Percentiles rank a stretch among this genome's conserved stretches.
phyloP scores from a whole-genome alignment of 2,797 vertebrate species.

The Pseudomugil gertrudae region DNA sequence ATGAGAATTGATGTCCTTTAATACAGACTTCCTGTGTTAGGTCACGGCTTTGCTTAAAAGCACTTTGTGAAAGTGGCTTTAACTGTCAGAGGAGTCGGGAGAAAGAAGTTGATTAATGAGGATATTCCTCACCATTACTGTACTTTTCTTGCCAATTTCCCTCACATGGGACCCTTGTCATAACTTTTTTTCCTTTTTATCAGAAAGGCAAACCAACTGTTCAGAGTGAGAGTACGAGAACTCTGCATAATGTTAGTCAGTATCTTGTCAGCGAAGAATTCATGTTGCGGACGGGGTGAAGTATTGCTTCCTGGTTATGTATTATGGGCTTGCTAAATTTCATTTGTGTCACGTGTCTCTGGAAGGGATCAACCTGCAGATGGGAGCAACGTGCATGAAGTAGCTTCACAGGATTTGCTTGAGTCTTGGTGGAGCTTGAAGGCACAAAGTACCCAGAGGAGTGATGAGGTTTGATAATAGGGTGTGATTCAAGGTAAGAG shows the following conservation, averaged over 20 bases:
- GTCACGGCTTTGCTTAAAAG: constrained; percentile 54
- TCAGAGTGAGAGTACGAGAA: constrained; percentile 40
- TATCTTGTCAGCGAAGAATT: constrained; percentile 26
- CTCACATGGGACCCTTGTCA: constrained; percentile 53
- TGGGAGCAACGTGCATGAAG: constrained; percentile 19
- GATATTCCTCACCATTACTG: constrained; percentile 36
- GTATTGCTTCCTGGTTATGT: constrained; percentile 51
- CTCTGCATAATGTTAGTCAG: constrained; percentile 21
- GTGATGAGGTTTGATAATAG: constrained; percentile 21
- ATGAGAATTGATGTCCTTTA: constrained; percentile 39
- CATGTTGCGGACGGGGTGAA: constrained; percentile 27
- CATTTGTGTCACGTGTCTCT: constrained; percentile 39
- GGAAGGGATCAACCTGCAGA: constrained; percentile 42
- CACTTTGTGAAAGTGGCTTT: constrained; percentile 37
- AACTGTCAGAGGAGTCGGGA: constrained; percentile 39
- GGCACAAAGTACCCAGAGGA: constrained; percentile 6
- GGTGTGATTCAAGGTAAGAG: too few relatives aligned
- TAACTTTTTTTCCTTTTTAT: constrained; percentile 34
- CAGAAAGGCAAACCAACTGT: constrained; percentile 41
- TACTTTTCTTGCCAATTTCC: constrained; percentile 45
- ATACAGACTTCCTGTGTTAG: constrained; percentile 58
- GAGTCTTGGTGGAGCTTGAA: constrained; percentile 13
- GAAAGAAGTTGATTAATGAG: constrained; percentile 37
- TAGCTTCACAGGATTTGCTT: constrained; percentile 23
- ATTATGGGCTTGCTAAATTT: constrained; percentile 38